Percentiles rank a stretch among this genome's conserved stretches.
Evolutionary conservation across 2,888 invertebrate species (phyloP).

Genomic region (Aelia acuminata): DNA sequence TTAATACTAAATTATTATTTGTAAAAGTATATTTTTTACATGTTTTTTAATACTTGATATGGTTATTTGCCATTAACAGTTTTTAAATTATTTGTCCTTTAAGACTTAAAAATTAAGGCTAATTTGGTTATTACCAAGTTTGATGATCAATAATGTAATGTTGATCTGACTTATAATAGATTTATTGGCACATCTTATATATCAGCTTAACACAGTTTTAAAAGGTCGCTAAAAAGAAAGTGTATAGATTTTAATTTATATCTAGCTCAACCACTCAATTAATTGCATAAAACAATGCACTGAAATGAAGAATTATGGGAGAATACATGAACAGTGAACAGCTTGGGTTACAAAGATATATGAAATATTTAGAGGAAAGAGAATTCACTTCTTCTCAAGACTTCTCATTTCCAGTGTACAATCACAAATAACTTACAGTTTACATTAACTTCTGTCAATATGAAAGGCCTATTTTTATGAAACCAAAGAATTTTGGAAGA

Average conservation of each 20-base stretch:
- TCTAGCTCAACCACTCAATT: neutral
- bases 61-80: neutral
- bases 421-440: conserved; percentile 19
- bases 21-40: too few relatives aligned
- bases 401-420: conserved; percentile 40
- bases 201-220: neutral
- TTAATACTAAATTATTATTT: neutral
- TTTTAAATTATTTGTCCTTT: neutral
- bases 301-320: conserved; percentile 27
- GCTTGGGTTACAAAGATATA: conserved; percentile 40
- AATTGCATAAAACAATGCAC: neutral
- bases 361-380: conserved; percentile 50
- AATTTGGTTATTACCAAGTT: neutral
- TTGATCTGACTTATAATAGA: neutral
- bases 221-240: neutral
- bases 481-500: conserved; percentile 36
- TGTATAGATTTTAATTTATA: neutral
- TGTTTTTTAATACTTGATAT: neutral
- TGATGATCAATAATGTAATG: neutral
- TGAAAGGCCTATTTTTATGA: neutral
- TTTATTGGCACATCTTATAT: neutral
- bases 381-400: conserved; percentile 49
- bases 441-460: conserved; percentile 2
- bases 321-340: conserved; percentile 28
- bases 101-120: neutral